Conservation (phyloP, 1,140 invertebrate species). For the Drosophila lini region DNA sequence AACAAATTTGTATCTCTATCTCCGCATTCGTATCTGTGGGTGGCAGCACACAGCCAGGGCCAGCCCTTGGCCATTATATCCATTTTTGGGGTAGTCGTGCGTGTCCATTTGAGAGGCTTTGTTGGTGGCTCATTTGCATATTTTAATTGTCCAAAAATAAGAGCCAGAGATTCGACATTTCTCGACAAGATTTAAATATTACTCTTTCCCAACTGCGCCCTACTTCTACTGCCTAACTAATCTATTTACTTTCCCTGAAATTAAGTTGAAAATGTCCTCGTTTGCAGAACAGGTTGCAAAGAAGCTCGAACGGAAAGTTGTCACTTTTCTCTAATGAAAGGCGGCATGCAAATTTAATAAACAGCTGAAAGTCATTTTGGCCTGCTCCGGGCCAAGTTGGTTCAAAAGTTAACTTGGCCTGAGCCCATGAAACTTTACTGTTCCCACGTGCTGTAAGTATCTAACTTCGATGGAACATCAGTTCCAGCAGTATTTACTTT, state of each 20-base stretch:
- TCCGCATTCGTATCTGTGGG: conserved; percentile 20
- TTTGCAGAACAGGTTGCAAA: background rate
- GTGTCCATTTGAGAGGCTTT: conserved; percentile 53
- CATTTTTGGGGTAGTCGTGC: conserved; percentile 48
- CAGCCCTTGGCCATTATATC: conserved; percentile 15
- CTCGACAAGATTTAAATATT: conserved; percentile 36
- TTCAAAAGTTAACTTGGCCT: conserved; percentile 6
- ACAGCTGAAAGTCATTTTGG: conserved; percentile 37
- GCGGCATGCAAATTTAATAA: conserved; percentile 60
- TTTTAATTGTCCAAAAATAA: conserved; percentile 61
- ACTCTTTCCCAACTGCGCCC: conserved; percentile 14
- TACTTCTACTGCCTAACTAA: conserved; percentile 56
- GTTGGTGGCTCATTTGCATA: conserved; percentile 63
- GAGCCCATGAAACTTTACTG: conserved; percentile 9
- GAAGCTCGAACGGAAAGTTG: conserved; percentile 13
- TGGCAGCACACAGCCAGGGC: conserved; percentile 2
- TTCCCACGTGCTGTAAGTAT: conserved; percentile 2
- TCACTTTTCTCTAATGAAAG: conserved; percentile 49
- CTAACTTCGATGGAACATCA: conserved; percentile 2
- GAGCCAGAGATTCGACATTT: conserved; percentile 22
- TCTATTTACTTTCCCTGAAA: conserved; percentile 62
- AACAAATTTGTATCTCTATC: conserved; percentile 53
- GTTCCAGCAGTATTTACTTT: background rate
- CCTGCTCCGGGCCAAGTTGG: conserved; percentile 21
- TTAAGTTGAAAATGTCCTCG: conserved; percentile 32